These are phyloP conservation scores for Drosophila pseudotalamancana DNA, from an alignment of 2,888 invertebrate species.

Conservation along the genomic window DNA sequence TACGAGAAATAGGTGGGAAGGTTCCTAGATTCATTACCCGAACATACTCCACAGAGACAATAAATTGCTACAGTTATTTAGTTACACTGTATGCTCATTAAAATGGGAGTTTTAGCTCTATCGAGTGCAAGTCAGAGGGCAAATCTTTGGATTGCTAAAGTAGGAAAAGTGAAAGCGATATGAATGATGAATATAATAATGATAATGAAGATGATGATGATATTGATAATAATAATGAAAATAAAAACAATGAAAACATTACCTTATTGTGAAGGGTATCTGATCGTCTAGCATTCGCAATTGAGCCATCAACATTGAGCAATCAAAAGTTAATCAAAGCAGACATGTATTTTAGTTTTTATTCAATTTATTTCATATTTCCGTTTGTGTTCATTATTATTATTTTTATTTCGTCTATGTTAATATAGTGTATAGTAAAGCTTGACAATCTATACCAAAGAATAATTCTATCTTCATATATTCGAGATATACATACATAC, in stretches of 20 bases:
- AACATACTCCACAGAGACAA: conserved; percentile 4
- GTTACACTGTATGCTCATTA: neutral
- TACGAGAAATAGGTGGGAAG: neutral
- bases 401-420: conserved; percentile 69
- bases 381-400: conserved; percentile 59
- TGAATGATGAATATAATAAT: neutral
- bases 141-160: too few relatives aligned
- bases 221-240: neutral
- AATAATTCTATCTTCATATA: conserved; percentile 68
- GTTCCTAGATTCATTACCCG: conserved; percentile 1
- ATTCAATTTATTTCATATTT: conserved; percentile 74
- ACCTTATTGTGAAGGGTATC: neutral
- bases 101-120: neutral
- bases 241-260: too few relatives aligned
- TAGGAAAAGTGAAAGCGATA: too few relatives aligned
- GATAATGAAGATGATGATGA: neutral
- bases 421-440: conserved; percentile 74
- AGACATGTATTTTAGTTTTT: conserved; percentile 50
- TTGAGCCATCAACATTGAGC: neutral
- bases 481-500: conserved; percentile 33
- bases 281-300: neutral
- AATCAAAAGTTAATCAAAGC: conserved; percentile 10
- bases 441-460: conserved; percentile 76
- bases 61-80: neutral
- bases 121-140: neutral